Conservation (phyloP, 2,888 invertebrate genomes). For the Fissipunctia ypsillon region DNA sequence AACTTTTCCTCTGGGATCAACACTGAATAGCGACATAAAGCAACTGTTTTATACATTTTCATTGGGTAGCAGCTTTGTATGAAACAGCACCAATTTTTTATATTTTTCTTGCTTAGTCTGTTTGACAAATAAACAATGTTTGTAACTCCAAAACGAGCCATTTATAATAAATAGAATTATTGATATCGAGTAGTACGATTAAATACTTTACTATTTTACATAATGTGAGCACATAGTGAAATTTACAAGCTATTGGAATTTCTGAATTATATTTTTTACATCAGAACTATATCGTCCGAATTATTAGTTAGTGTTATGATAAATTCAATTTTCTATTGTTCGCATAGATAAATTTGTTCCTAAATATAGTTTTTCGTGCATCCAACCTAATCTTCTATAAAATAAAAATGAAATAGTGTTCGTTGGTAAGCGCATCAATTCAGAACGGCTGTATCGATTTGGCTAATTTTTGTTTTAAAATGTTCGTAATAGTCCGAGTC, state of each 20-base stretch:
- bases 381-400: too few relatives aligned
- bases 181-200: slow-evolving; percentile 34
- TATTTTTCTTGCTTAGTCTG: too few relatives aligned
- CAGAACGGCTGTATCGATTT: too few relatives aligned
- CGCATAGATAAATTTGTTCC: slow-evolving; percentile 31
- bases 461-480: too few relatives aligned
- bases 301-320: slow-evolving; percentile 12
- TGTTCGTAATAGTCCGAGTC: too few relatives aligned
- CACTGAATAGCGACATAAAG: too few relatives aligned
- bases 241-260: slow-evolving; percentile 48
- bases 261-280: slow-evolving; percentile 28
- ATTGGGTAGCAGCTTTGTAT: background rate
- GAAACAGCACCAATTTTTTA: background rate
- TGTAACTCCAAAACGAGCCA: slow-evolving; percentile 54
- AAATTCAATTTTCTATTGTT: slow-evolving; percentile 42
- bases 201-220: slow-evolving; percentile 28
- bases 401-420: too few relatives aligned
- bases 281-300: slow-evolving; percentile 22
- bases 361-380: slow-evolving; percentile 24
- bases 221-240: slow-evolving; percentile 6
- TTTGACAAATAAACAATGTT: background rate
- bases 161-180: slow-evolving; percentile 35
- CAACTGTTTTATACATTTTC: background rate
- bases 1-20: background rate
- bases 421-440: too few relatives aligned